Evolutionary conservation across 2,113 vertebrate genomes (phyloP).

Genomic region (Campylorhamphus procurvoides): DNA sequence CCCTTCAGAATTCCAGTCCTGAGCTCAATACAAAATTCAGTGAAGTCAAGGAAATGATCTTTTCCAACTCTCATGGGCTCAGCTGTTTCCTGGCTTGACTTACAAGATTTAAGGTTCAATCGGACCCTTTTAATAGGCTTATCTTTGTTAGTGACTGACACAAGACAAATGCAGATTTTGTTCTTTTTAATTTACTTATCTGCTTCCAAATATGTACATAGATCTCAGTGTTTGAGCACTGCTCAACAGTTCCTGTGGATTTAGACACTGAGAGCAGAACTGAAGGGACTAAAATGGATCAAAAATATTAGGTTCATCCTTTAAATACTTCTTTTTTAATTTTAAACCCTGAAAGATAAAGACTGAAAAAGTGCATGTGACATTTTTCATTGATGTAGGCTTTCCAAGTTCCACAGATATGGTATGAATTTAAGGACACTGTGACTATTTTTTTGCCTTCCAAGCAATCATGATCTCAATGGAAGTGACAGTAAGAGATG

Average conservation of each 20-base stretch:
- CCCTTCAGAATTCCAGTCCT: not conserved
- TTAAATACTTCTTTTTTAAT: not conserved
- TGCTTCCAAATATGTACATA: not conserved
- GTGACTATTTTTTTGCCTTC: conserved; percentile 29
- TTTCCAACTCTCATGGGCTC: not conserved
- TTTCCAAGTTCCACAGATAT: not conserved
- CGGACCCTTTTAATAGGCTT: not conserved
- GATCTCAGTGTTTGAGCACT: not conserved
- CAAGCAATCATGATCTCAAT: conserved; percentile 6
- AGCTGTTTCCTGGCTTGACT: not conserved
- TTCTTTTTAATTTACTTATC: not conserved
- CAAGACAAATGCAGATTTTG: not conserved
- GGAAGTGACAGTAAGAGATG: conserved; percentile 37
- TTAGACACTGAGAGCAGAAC: not conserved
- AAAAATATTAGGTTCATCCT: not conserved
- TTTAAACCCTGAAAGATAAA: not conserved
- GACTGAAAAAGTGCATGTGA: not conserved
- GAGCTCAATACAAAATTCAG: not conserved
- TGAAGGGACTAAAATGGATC: not conserved
- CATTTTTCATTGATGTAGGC: not conserved
- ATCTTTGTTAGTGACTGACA: not conserved
- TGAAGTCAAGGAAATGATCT: fast-evolving
- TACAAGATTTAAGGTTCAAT: not conserved
- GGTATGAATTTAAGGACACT: conserved; percentile 11
- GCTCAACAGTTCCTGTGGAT: not conserved